Conservation (phyloP, 2,888 invertebrate species). For the Apamea anceps region DNA sequence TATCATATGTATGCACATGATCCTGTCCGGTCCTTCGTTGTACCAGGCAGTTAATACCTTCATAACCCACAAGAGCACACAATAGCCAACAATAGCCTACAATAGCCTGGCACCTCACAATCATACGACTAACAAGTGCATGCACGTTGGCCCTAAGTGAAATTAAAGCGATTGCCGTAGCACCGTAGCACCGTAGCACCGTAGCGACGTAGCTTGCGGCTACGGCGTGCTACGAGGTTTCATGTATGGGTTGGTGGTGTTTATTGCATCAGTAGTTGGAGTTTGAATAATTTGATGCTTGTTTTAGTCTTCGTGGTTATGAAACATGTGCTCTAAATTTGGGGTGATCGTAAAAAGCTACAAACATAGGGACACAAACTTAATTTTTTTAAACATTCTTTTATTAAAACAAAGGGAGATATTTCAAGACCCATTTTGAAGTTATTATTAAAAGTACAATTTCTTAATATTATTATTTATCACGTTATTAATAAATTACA, state of each 20-base stretch:
- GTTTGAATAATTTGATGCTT: constrained; percentile 36
- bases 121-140: constrained; percentile 54
- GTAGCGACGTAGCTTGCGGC: constrained; percentile 55
- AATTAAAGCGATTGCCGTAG: constrained; percentile 57
- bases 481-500: no score
- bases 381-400: no score
- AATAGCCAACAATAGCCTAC: constrained; percentile 15
- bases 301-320: neutral
- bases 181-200: constrained; percentile 51
- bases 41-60: constrained; percentile 19
- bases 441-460: neutral
- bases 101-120: constrained; percentile 34
- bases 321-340: neutral
- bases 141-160: constrained; percentile 45
- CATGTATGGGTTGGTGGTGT: constrained; percentile 8
- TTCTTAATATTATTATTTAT: no score
- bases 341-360: neutral
- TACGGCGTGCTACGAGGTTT: constrained; percentile 45
- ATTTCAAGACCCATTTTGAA: neutral
- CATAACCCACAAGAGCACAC: constrained; percentile 15
- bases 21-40: constrained; percentile 5
- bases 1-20: constrained; percentile 5
- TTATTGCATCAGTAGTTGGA: constrained; percentile 22
- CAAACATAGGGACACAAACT: neutral
- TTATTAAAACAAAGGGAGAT: neutral